phyloP scores from a whole-genome alignment of 2,797 vertebrate genomes.

The Hippocampus kuda region DNA sequence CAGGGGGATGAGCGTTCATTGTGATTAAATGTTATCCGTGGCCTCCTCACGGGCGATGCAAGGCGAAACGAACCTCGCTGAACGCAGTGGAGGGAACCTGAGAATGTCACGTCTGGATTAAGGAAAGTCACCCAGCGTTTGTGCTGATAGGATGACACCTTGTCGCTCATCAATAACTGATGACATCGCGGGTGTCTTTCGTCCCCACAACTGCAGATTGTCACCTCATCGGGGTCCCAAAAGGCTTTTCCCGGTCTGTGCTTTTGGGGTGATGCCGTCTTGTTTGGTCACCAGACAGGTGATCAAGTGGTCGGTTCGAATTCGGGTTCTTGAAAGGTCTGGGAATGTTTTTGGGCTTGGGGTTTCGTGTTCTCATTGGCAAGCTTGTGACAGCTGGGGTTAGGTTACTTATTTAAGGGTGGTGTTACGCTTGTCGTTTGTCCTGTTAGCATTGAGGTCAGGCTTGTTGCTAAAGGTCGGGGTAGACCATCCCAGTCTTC shows the following conservation, averaged over 20 bases:
- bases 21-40: neutral
- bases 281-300: too few relatives aligned
- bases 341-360: too few relatives aligned
- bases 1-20: too few relatives aligned
- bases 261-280: too few relatives aligned
- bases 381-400: neutral
- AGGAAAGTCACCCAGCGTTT: neutral
- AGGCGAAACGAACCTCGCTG: neutral
- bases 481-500: too few relatives aligned
- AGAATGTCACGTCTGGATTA: slow-evolving; percentile 20
- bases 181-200: slow-evolving; percentile 23
- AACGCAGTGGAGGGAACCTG: slow-evolving; percentile 17
- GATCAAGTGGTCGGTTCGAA: too few relatives aligned
- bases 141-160: slow-evolving; percentile 17
- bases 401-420: neutral
- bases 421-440: too few relatives aligned
- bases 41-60: neutral
- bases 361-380: too few relatives aligned
- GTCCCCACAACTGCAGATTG: slow-evolving; percentile 15
- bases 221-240: neutral
- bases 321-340: too few relatives aligned
- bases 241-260: too few relatives aligned
- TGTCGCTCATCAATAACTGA: slow-evolving; percentile 39
- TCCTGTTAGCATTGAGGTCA: too few relatives aligned
- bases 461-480: too few relatives aligned